Base-by-base conservation (phyloP, 23 tunicate genomes). In the Trididemnum miniatum region DNA sequence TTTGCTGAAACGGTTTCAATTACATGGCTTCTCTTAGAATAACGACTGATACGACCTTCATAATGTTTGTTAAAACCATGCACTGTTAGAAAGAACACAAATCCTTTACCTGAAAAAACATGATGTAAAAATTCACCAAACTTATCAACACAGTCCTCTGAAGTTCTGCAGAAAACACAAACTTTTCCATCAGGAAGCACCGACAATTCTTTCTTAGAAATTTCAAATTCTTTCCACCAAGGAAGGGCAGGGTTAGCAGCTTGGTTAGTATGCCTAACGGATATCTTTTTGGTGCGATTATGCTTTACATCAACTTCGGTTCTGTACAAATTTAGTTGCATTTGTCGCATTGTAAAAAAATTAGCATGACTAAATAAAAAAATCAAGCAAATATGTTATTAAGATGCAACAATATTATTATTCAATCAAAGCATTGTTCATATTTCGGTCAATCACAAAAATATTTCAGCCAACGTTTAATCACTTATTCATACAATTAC, bases 71-170 rank as follows among this genome's bases (percentile, higher is more conserved):
- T n/a, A n/a, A n/a, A n/a, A n/a, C n/a, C n/a, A n/a, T n/a, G n/a
- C n/a, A 49, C 12, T 49, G 18, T 49, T 49, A 18, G 18, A 9
- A 9, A 49, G 57, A 49, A 49, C 57, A 49, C 12, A 9, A 49
- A 49, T 9, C 12, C 57, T n/a, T n/a, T 31, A 80, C 98, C 98
- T 35, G 92, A 88, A 18, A 25, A 82, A 12, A 32, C 7, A 76
- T 91, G 97, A 34, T 80, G 83, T 28, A 93, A 51, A 34, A 84
- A 65, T 73, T 84, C 87, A 1, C 98, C 98, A 72, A 33, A 84
- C 35, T 84, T 65, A 0, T 84, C 84, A 37, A 76, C 87, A 52
- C 81, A 36, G 72, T 88, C 79, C 52, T 71, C 79, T 15, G 71
- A 50, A 1, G 44, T 65, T 39, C 30, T 15, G 50, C 93, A 88